Evolutionary conservation across 2,113 vertebrate species (phyloP), one percentile per base, ranked within the genome.

Genomic region (Agapornis roseicollis): DNA sequence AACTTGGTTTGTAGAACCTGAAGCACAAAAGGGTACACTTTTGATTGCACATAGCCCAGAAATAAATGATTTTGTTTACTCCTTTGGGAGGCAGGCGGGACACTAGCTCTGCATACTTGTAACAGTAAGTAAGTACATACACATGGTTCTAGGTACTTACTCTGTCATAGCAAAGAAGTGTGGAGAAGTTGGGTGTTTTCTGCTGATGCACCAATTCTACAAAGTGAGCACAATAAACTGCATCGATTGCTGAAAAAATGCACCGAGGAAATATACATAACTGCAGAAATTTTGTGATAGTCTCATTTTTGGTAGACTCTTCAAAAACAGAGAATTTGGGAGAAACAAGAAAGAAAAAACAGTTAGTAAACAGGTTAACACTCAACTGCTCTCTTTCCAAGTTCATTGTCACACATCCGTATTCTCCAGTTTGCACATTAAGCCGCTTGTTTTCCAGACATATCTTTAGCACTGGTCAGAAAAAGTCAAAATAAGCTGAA

Each of bases 261-360:
- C 99, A 99, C 80, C 99, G 99, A 73, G 99, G 99, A 98, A 99
- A 99, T 97, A 99, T 98, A 95, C 99, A 99, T 58, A 99, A 97
- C 97, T 99, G 99, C 93, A 99, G 98, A 97, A 99, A 99, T 98
- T 99, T 99, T 58, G 99, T 99, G 96, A 99, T 99, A 80, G 99
- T 99, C 98, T 99, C 99, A 71, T 99, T 99, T 98, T 99, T 99
- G 88, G 99, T 99, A 70, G 99, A 99, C 97, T 99, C 99, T 99
- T 97, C 61, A 96, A 96, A 92, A 90, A 88, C 19, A 86, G 95
- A 81, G 23, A 90, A 84, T 82, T 89, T 90, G 63, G 63, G 31
- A 80, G 14, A 37, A 56, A 70, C 71, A 84, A 66, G 11, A 24
- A 65, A 73, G 41, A 19, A 88, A 52, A 18, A 27, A n/a, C 41